Conservation (phyloP, 2,797 vertebrate species). For the Hemibagrus guttatus region DNA sequence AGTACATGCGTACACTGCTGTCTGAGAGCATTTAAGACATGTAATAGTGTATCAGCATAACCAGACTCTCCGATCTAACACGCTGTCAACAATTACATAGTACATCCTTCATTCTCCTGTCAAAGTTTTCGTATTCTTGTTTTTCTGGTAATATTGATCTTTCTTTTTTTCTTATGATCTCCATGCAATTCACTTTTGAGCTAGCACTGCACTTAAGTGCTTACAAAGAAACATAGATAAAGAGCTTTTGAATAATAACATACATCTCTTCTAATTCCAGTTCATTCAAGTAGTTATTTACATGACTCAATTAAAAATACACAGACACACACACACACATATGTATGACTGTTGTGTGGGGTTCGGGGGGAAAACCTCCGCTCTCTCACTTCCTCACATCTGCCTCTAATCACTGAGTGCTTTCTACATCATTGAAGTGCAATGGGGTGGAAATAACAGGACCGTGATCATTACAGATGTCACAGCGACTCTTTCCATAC, state of each 20-base stretch:
- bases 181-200: neutral
- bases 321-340: no score
- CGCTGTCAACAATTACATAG: no score
- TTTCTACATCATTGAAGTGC: slow-evolving; percentile 53
- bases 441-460: slow-evolving; percentile 50
- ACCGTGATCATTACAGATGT: slow-evolving; percentile 33
- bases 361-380: neutral
- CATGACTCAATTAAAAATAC: no score
- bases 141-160: neutral
- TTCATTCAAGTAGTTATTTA: no score
- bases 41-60: neutral
- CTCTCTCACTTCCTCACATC: slow-evolving; percentile 53
- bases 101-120: neutral
- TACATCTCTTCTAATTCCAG: no score
- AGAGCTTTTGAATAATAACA: neutral
- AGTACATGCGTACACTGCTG: slow-evolving; percentile 20
- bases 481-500: slow-evolving; percentile 5
- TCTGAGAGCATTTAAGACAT: slow-evolving; percentile 43
- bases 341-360: neutral
- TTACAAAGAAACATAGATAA: neutral
- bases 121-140: neutral
- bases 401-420: slow-evolving; percentile 57
- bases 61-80: neutral
- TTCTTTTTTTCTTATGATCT: neutral
- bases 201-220: neutral